Conservation (phyloP, 2,113 vertebrate species). For the Chloroceryle aenea region DNA sequence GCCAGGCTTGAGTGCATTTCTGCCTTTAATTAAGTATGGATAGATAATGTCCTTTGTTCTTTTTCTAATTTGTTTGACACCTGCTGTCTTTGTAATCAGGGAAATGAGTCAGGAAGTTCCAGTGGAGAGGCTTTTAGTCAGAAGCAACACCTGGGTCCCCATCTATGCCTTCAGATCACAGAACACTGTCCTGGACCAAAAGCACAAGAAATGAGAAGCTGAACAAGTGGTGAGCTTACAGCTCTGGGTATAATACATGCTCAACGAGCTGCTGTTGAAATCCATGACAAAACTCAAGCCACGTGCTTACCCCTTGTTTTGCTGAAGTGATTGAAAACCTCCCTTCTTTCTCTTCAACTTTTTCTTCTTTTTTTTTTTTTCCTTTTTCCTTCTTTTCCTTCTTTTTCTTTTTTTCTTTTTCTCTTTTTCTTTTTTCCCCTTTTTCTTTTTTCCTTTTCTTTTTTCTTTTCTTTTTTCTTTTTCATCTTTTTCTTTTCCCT, state of each 20-base stretch:
- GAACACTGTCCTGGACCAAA: not conserved
- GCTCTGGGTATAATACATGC: not conserved
- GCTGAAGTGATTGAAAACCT: not conserved
- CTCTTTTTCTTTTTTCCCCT: too few species aligned
- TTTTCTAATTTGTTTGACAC: conserved; percentile 62
- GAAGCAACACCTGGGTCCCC: conserved; percentile 65
- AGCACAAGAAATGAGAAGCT: not conserved
- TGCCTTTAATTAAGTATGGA: conserved; percentile 59
- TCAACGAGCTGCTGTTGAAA: not conserved
- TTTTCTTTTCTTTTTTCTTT: too few species aligned
- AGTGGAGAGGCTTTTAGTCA: conserved; percentile 64
- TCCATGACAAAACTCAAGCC: not conserved
- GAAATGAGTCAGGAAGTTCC: conserved; percentile 68
- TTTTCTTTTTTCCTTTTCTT: too few species aligned
- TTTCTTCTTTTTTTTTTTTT: too few species aligned
- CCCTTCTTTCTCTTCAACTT: not conserved
- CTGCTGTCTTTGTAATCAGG: conserved; percentile 65
- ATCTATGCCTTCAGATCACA: not conserved
- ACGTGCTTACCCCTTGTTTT: not conserved
- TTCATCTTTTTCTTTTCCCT: too few species aligned
- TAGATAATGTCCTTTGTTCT: conserved; percentile 68
- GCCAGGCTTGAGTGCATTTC: conserved; percentile 32
- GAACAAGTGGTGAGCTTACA: not conserved
- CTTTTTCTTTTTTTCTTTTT: too few species aligned
- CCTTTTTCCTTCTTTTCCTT: too few species aligned